Evolutionary conservation across 2,888 invertebrate species (phyloP).

Genomic region (Ephialtes manifestator): DNA sequence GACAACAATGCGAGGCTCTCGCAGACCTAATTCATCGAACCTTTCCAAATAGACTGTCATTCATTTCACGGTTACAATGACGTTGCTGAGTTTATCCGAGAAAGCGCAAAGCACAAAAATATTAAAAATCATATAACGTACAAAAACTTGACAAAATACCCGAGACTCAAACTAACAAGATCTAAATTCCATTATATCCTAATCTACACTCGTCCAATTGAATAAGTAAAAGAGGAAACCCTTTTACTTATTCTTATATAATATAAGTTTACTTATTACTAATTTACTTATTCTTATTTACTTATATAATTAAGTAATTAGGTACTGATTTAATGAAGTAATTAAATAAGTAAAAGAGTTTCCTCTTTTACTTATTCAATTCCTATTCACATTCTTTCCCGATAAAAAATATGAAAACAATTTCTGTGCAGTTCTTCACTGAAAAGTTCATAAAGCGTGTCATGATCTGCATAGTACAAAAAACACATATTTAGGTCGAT

Average conservation of each 20-base stretch:
- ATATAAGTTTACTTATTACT: too few relatives aligned
- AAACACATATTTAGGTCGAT: constrained; percentile 15
- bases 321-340: too few relatives aligned
- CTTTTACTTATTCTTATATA: too few relatives aligned
- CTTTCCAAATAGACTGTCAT: constrained; percentile 33
- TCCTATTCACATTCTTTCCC: background rate
- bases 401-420: background rate
- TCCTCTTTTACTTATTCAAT: background rate
- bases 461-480: constrained; percentile 3
- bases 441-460: background rate
- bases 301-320: too few relatives aligned
- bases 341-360: too few relatives aligned
- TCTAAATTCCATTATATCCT: background rate
- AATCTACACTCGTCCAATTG: too few relatives aligned
- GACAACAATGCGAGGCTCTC: constrained; percentile 2
- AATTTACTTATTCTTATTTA: too few relatives aligned
- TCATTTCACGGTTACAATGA: constrained; percentile 18
- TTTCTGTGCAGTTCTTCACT: background rate
- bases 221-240: too few relatives aligned
- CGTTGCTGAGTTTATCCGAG: background rate
- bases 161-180: background rate
- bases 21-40: constrained; percentile 47
- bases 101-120: background rate
- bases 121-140: background rate
- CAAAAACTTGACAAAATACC: background rate